These are phyloP conservation scores for Steinernema hermaphroditum DNA, from an alignment of 2,888 invertebrate species.

Conservation along the genomic window DNA sequence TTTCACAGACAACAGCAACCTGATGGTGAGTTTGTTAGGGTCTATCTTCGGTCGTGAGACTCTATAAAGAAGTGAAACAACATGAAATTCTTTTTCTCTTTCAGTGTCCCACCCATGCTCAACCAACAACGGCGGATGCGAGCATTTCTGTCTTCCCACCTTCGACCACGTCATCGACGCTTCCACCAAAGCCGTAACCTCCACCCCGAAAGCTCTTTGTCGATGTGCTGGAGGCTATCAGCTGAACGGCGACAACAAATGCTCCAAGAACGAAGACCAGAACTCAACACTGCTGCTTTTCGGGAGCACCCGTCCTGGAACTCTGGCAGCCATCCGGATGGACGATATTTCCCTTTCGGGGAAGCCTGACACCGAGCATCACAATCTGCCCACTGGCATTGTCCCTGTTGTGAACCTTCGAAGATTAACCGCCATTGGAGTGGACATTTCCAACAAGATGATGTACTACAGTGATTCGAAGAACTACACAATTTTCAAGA, in stretches of 20 bases:
- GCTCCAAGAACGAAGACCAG: conserved; percentile 27
- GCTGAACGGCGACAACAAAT: conserved; percentile 17
- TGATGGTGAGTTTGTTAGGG: conserved; percentile 28
- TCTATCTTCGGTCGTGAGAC: too few relatives aligned
- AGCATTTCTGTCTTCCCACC: conserved; percentile 39
- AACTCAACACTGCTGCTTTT: conserved; percentile 71
- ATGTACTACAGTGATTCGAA: conserved; percentile 74
- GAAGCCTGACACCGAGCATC: neutral
- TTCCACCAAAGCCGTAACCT: neutral
- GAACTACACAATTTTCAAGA: conserved; percentile 71
- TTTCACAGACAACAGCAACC: conserved; percentile 36
- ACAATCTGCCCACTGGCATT: conserved; percentile 71
- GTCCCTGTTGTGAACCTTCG: conserved; percentile 76
- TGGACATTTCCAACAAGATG: conserved; percentile 72
- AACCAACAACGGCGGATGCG: conserved; percentile 36
- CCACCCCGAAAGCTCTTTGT: conserved; percentile 17
- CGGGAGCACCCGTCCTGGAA: conserved; percentile 75
- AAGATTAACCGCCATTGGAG: conserved; percentile 76
- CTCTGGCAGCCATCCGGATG: conserved; percentile 75
- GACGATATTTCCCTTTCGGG: conserved; percentile 44
- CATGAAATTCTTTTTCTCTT: neutral
- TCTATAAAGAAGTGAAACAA: too few relatives aligned
- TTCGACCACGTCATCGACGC: neutral
- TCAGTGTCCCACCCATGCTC: conserved; percentile 32
- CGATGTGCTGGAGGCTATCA: conserved; percentile 34